Conservation (phyloP, 2,797 vertebrate species). For the Tokudaia muenninki region DNA sequence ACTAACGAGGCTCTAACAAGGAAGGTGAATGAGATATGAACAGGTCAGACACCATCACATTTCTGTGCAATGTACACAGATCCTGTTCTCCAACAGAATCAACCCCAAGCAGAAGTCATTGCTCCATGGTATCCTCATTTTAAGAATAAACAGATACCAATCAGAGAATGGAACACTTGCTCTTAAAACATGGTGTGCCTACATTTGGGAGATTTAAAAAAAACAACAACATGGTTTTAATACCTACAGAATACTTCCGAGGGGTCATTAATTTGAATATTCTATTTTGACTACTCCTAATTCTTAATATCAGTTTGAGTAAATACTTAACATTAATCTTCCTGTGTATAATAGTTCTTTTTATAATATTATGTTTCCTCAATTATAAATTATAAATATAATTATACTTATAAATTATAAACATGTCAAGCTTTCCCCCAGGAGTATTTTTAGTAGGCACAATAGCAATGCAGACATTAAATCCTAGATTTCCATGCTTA, state of each 20-base stretch:
- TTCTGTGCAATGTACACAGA: slow-evolving; percentile 50
- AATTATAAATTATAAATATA: not conserved
- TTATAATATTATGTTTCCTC: slow-evolving; percentile 24
- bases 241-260: slow-evolving; percentile 13
- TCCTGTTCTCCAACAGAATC: slow-evolving; percentile 34
- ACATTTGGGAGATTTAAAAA: slow-evolving; percentile 22
- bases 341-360: not conserved
- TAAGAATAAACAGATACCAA: slow-evolving; percentile 49
- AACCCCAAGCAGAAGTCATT: slow-evolving; percentile 34
- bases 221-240: slow-evolving; percentile 42
- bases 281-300: slow-evolving; percentile 39
- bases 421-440: not conserved
- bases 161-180: not conserved
- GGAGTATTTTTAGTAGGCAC: not conserved
- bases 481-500: slow-evolving; percentile 21
- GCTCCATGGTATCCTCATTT: slow-evolving; percentile 14
- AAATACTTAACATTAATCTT: slow-evolving; percentile 47
- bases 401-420: not conserved
- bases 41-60: slow-evolving; percentile 65
- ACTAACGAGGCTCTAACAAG: slow-evolving; percentile 66
- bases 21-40: slow-evolving; percentile 69
- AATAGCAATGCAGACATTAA: slow-evolving; percentile 33
- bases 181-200: slow-evolving; percentile 34
- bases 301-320: slow-evolving; percentile 36
- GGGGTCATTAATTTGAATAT: not conserved